Conservation (phyloP, 2,797 vertebrate species). For the Takifugu rubripes region DNA sequence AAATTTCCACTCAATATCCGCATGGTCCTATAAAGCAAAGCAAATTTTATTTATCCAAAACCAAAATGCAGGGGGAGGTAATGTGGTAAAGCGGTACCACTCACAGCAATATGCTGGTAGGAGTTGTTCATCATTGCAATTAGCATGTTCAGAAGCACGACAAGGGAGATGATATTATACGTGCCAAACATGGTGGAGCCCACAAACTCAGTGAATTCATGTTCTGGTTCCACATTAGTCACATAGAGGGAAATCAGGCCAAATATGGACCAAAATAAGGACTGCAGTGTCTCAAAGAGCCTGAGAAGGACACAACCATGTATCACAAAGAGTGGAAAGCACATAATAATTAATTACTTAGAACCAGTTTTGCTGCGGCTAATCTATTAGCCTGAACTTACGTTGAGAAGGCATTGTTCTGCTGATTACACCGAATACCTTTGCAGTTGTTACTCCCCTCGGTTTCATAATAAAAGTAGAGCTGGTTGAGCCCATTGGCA, state of each 20-base stretch:
- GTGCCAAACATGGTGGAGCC: constrained; percentile 98
- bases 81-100: constrained; percentile 43
- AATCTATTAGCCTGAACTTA: constrained; percentile 68
- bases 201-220: constrained; percentile 94
- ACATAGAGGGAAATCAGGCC: constrained; percentile 95
- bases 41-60: constrained; percentile 15
- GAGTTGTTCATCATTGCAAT: constrained; percentile 99
- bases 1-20: constrained; percentile 99
- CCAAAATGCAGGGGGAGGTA: not conserved
- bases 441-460: constrained; percentile 69
- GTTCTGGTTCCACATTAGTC: constrained; percentile 86
- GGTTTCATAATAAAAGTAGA: constrained; percentile 92
- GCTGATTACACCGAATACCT: constrained; percentile 87
- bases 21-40: constrained; percentile 84
- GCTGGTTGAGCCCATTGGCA: constrained; percentile 95
- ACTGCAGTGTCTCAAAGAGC: constrained; percentile 94
- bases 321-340: constrained; percentile 1
- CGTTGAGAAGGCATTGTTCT: constrained; percentile 99
- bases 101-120: constrained; percentile 97
- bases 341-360: constrained; percentile 11
- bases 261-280: constrained; percentile 98
- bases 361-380: constrained; percentile 10
- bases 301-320: constrained; percentile 66
- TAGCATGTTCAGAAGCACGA: constrained; percentile 97
- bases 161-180: constrained; percentile 95